Percentiles rank a stretch among this genome's conserved stretches.
phyloP scores from a whole-genome alignment of 2,113 vertebrate species.

The Lophotis ruficrista region DNA sequence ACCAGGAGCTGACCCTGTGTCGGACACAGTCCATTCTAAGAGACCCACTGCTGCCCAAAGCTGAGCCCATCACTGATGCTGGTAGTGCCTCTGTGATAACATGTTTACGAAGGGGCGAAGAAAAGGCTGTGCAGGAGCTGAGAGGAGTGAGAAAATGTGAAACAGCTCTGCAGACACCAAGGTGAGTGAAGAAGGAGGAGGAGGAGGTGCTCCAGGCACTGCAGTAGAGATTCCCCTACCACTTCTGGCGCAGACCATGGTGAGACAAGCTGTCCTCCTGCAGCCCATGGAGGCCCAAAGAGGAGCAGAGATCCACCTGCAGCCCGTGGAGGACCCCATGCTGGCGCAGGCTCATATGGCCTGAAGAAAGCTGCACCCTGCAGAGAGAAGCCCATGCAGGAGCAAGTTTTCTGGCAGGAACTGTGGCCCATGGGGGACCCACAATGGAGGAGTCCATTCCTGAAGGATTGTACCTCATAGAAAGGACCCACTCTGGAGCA shows the following conservation, averaged over 20 bases:
- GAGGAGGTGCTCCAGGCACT: neutral
- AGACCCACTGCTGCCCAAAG: neutral
- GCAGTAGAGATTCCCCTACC: neutral
- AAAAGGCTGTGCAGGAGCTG: neutral
- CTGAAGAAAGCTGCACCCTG: neutral
- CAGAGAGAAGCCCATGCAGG: neutral
- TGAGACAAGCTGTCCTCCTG: neutral
- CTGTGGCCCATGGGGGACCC: neutral
- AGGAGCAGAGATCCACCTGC: neutral
- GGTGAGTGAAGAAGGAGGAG: neutral
- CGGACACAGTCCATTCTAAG: neutral
- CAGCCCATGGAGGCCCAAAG: rapidly evolving
- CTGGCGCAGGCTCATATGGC: neutral
- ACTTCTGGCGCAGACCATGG: neutral
- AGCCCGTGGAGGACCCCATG: neutral
- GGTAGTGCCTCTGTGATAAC: neutral
- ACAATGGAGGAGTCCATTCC: neutral
- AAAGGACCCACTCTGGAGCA: neutral
- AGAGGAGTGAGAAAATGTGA: neutral
- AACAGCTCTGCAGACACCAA: neutral
- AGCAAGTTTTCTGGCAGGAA: neutral
- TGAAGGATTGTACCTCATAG: neutral
- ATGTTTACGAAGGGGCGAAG: neutral
- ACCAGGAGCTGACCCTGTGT: neutral
- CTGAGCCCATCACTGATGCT: neutral